Percentiles rank a stretch among this genome's conserved stretches.
Evolutionary conservation across 2,113 vertebrate genomes (phyloP).

Genomic region (Ploceus nigricollis): DNA sequence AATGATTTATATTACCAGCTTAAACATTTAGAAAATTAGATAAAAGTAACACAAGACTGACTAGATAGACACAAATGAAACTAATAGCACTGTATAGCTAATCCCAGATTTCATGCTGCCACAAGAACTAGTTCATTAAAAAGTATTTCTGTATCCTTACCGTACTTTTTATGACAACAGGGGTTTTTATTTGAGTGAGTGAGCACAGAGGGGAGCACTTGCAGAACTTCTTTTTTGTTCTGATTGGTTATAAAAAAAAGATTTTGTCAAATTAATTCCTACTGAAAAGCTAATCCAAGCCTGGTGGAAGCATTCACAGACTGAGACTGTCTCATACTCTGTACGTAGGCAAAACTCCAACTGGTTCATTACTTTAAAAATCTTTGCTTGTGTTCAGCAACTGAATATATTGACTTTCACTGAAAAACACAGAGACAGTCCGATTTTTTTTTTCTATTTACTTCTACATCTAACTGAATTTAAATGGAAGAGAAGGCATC

Average conservation of each 20-base stretch:
- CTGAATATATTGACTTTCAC: background rate
- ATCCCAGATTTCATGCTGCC: background rate
- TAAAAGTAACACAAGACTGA: background rate
- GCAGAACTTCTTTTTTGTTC: background rate
- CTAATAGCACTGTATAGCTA: background rate
- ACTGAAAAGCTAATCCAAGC: background rate
- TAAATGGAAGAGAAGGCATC: background rate
- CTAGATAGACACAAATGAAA: background rate
- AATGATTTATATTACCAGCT: background rate
- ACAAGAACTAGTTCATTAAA: slow-evolving; percentile 38
- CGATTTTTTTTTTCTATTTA: background rate
- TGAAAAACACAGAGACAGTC: background rate
- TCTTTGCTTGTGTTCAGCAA: background rate
- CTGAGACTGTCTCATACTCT: background rate
- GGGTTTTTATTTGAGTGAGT: slow-evolving; percentile 1
- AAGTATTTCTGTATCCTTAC: slow-evolving; percentile 1
- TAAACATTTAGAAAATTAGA: slow-evolving; percentile 15
- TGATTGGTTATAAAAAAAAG: slow-evolving; percentile 16
- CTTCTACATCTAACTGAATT: background rate
- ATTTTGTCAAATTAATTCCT: slow-evolving; percentile 15
- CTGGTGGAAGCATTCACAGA: background rate
- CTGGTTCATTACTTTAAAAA: background rate
- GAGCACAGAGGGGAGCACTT: slow-evolving; percentile 25
- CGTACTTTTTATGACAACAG: slow-evolving; percentile 11
- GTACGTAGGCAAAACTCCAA: background rate